Base-by-base conservation (phyloP, 1,140 invertebrate genomes). In the Bombus confusus region DNA sequence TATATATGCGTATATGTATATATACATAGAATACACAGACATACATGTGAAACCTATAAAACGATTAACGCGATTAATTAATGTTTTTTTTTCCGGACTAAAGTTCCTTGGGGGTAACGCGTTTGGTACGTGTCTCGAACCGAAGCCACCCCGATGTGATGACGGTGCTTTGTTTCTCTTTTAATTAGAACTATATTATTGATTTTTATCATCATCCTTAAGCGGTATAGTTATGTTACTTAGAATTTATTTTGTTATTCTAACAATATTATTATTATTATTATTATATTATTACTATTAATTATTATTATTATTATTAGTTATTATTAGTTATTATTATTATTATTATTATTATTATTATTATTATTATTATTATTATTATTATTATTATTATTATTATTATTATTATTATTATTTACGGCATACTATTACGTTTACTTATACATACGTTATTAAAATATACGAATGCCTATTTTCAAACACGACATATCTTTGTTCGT, bases 121-220 rank as follows among this genome's bases (percentile, higher is more conserved):
- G 90, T 92, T 89, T 89, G 85, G 84, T 90, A 59, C 83, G 83
- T 80, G 76, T 85, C 83, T 86, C 85, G 87, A 90, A 75, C 86
- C 92, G 88, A 87, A 91, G 80, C 91, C 88, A 84, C 92, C 92
- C 92, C 90, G 91, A 93, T 94, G 94, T 94, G 94, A 95, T 95
- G 94, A 95, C 93, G 94, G 94, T 95, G 94, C 94, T 95, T 95
- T 94, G 93, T 95, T 94, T 95, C 93, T 94, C 91, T 94, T 93
- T 92, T 84, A 77, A 85, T 80, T 90, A 87, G 84, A 77, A 89
- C 76, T 86, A 71, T 71, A 66, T 66, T 76, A 87, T 86, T 92
- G 62, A 87, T 72, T 79, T 86, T 87, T 82, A 74, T 85, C 78
- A 83, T 82, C 64, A 79, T 85, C 74, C 74, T 85, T 80, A 12